Percentiles rank a stretch among this genome's conserved stretches.
Evolutionary conservation across 2,113 vertebrate genomes (phyloP).

Genomic region (Chaetura pelagica): DNA sequence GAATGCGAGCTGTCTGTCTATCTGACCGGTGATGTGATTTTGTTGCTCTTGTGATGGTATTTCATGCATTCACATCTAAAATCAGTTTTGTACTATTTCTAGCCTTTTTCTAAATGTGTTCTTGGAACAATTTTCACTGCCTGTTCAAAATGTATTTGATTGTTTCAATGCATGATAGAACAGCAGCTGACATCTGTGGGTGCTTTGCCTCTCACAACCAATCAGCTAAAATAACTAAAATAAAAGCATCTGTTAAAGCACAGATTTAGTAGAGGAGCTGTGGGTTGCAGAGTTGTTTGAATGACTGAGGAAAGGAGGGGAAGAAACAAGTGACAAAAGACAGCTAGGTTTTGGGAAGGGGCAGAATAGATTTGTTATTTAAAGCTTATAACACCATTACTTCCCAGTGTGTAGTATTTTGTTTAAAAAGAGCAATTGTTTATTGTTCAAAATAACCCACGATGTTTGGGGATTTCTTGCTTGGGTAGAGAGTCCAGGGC

Average conservation of each 20-base stretch:
- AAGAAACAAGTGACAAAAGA: not conserved
- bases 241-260: not conserved
- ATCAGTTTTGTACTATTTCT: not conserved
- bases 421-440: not conserved
- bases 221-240: slow-evolving; percentile 3
- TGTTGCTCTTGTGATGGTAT: not conserved
- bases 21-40: not conserved
- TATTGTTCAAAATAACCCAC: not conserved
- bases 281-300: not conserved
- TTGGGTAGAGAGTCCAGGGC: not conserved
- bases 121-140: not conserved
- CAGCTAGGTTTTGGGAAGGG: not conserved
- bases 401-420: not conserved
- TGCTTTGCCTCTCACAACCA: slow-evolving; percentile 12
- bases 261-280: not conserved
- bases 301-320: not conserved
- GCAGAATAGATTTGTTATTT: not conserved
- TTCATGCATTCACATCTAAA: not conserved
- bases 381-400: not conserved
- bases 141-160: not conserved
- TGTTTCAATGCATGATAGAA: not conserved
- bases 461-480: not conserved
- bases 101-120: not conserved
- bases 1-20: not conserved
- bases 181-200: slow-evolving; percentile 32